Base-by-base conservation (phyloP, 2,113 vertebrate species). In the Aspidoscelis tigris region DNA sequence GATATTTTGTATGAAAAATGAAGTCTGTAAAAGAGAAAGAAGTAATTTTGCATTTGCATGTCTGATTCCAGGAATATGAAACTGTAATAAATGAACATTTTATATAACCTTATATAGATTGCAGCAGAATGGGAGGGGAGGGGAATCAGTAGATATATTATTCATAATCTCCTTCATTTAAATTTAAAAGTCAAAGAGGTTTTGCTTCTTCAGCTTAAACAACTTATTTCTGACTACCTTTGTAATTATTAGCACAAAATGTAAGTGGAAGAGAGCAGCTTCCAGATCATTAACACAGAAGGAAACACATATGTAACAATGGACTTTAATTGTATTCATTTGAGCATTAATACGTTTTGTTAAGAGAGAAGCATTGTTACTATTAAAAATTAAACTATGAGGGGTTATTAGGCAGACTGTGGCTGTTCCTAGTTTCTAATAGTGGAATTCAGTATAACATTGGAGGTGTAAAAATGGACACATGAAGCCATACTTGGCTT, bases 41-140 rank as follows among this genome's bases (percentile, higher is more conserved):
- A 81, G 89, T 92, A 94, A 94, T 94, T 94, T 93, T 93, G 88
- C 91, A 90, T 94, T 93, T 93, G 88, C 90, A 90, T 92, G 91
- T 94, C 91, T 93, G 88, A 89, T 94, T 86, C 86, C 88, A 88
- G 78, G 88, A 88, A 93, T 89, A 75, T 92, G 89, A 89, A 90
- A 90, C 89, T 92, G 88, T 93, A 94, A 94, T 92, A 94, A 93
- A 92, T 94, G 92, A 93, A 92, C 91, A 79, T 92, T 95, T 92
- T 93, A 93, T 94, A 92, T 93, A 93, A 90, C 92, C 88, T 93
- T 90, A 88, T 90, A 80, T 91, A 91, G 84, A 77, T 86, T 88
- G 76, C 76, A 86, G 69, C 82, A 90, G 90, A 90, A 79, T 76
- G 76, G 78, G 73, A 65, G 24, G 91, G 89, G 77, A 81, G 18